phyloP scores from a whole-genome alignment of 2,797 vertebrate genomes.

The Catharus ustulatus region DNA sequence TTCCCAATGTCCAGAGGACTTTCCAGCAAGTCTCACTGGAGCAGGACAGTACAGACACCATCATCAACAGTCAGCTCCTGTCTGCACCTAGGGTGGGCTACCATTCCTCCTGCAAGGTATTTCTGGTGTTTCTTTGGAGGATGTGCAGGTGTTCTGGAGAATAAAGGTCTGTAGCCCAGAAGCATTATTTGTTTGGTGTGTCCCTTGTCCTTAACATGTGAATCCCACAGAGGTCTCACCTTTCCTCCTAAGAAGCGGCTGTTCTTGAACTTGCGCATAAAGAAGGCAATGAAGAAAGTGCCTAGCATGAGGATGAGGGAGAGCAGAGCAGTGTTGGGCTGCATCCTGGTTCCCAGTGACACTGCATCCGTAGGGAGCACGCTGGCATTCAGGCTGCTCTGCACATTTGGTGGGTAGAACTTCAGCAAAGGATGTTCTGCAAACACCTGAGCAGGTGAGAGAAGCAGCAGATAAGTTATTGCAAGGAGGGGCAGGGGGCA shows the following conservation, averaged over 20 bases:
- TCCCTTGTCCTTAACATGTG: neutral
- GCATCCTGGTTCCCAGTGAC: conserved; percentile 76
- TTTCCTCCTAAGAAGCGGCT: conserved; percentile 96
- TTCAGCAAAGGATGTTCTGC: conserved; percentile 90
- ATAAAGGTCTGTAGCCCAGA: neutral
- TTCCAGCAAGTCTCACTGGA: neutral
- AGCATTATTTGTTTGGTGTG: neutral
- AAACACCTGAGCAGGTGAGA: conserved; percentile 84
- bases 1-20: neutral
- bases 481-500: neutral
- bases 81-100: neutral
- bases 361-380: conserved; percentile 35
- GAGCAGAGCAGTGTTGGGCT: conserved; percentile 95
- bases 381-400: conserved; percentile 68
- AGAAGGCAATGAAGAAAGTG: conserved; percentile 98
- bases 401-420: conserved; percentile 77
- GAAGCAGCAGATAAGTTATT: neutral
- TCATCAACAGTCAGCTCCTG: neutral
- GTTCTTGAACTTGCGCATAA: conserved; percentile 95
- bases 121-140: neutral
- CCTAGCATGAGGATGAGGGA: conserved; percentile 97
- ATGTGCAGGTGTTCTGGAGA: neutral
- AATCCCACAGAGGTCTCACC: conserved; percentile 71
- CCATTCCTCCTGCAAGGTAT: neutral
- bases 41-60: neutral